Conservation (phyloP, 2,888 invertebrate species). For the Acanthacorydalis orientalis region DNA sequence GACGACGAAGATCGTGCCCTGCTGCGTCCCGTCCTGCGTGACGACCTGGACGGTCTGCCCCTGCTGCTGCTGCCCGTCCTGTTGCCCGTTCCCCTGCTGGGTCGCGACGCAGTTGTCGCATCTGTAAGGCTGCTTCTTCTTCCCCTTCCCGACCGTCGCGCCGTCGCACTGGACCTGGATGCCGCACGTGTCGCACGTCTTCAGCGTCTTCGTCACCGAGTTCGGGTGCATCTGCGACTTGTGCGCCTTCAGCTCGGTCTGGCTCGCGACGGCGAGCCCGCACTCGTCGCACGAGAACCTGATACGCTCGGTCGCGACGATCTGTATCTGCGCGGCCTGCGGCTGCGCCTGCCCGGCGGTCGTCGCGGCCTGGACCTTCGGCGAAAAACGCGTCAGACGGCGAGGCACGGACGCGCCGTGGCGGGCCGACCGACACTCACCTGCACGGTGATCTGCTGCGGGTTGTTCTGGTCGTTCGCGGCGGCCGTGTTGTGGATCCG, state of each 20-base stretch:
- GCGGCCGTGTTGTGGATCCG: constrained; percentile 55
- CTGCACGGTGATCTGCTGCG: constrained; percentile 22
- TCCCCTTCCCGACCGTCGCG: constrained; percentile 3
- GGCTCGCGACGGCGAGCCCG: constrained; percentile 24
- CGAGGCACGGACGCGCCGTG: background rate
- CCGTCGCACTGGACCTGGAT: constrained; percentile 5
- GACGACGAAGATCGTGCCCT: constrained; percentile 5
- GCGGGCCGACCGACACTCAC: constrained; percentile 9
- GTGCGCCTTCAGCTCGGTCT: constrained; percentile 21
- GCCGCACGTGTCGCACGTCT: constrained; percentile 5
- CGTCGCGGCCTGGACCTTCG: background rate
- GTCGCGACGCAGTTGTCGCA: constrained; percentile 27
- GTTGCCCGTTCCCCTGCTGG: constrained; percentile 25
- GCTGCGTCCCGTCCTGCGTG: constrained; percentile 1
- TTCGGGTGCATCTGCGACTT: constrained; percentile 6
- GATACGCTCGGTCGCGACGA: constrained; percentile 36
- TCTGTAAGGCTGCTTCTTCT: constrained; percentile 14
- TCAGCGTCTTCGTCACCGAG: constrained; percentile 1
- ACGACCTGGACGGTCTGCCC: constrained; percentile 5
- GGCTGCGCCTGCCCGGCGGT: constrained; percentile 18
- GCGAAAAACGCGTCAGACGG: no score
- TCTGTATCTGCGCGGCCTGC: constrained; percentile 36
- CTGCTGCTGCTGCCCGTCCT: constrained; percentile 7
- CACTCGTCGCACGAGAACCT: constrained; percentile 25
- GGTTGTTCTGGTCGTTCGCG: constrained; percentile 20